These are phyloP conservation scores for Sinocyclocheilus anophthalmus DNA, from an alignment of 2,113 vertebrate species.

Conservation along the genomic window DNA sequence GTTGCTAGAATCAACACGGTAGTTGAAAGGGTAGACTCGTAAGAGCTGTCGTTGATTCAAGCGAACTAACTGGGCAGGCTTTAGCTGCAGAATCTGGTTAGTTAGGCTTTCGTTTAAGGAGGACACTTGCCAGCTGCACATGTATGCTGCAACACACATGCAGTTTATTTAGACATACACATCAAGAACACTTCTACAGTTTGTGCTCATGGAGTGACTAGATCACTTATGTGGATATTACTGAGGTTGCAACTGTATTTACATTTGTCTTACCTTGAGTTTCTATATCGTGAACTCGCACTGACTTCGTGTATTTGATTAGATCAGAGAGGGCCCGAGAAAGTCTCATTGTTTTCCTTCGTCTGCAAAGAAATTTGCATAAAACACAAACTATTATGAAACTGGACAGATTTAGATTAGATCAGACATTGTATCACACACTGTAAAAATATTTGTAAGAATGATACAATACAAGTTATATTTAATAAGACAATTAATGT, in stretches of 20 bases:
- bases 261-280: conserved; percentile 78
- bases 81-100: conserved; percentile 91
- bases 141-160: conserved; percentile 64
- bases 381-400: neutral
- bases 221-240: neutral
- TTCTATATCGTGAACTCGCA: conserved; percentile 89
- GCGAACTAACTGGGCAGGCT: conserved; percentile 81
- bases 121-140: conserved; percentile 92
- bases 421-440: neutral
- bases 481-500: neutral
- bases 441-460: neutral
- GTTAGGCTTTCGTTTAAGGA: conserved; percentile 93
- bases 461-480: neutral
- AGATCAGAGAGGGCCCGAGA: conserved; percentile 93
- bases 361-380: conserved; percentile 54
- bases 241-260: neutral
- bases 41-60: conserved; percentile 94
- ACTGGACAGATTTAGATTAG: neutral
- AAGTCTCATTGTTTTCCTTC: conserved; percentile 94
- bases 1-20: conserved; percentile 94
- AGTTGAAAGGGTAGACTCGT: conserved; percentile 93
- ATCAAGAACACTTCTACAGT: neutral
- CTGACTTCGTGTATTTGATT: conserved; percentile 95
- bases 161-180: neutral
- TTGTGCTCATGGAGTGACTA: neutral